phyloP scores from a whole-genome alignment of 2,888 invertebrate species.

The Priocnemis perturbator region DNA sequence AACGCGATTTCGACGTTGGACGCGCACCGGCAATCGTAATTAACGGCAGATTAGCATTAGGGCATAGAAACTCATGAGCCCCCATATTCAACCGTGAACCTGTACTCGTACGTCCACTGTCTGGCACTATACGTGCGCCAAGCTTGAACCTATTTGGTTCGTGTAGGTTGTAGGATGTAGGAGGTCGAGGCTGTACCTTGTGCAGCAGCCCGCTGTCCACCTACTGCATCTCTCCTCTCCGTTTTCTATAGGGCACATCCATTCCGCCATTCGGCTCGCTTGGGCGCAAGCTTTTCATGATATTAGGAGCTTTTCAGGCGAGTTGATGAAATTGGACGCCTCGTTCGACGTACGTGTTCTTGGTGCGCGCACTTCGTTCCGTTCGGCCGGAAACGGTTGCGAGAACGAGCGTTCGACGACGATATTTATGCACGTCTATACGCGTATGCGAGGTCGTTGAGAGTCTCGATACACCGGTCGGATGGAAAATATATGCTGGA shows the following conservation, averaged over 20 bases:
- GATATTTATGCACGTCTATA: too few species aligned
- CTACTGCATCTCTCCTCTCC: not conserved
- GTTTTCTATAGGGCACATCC: slow-evolving; percentile 6
- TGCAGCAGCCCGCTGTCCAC: not conserved
- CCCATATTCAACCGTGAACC: slow-evolving; percentile 2
- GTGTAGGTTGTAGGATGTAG: too few species aligned
- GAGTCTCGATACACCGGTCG: too few species aligned
- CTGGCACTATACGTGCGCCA: slow-evolving; percentile 6
- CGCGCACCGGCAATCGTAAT: too few species aligned
- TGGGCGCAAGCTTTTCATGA: slow-evolving; percentile 19
- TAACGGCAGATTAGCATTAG: too few species aligned
- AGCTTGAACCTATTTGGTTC: slow-evolving; percentile 20
- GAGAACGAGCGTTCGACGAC: too few species aligned
- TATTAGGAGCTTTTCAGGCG: slow-evolving; percentile 40
- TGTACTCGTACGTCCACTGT: slow-evolving; percentile 6
- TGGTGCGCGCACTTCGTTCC: not conserved
- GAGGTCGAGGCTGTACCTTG: not conserved
- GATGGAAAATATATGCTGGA: too few species aligned
- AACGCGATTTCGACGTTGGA: too few species aligned
- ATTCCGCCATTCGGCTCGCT: slow-evolving; percentile 1
- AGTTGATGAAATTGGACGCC: slow-evolving; percentile 42
- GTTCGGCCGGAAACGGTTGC: too few species aligned
- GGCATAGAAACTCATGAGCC: not conserved
- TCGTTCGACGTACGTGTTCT: slow-evolving; percentile 20
- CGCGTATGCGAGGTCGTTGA: too few species aligned